Evolutionary conservation across 2,113 vertebrate genomes (phyloP), one percentile per base, ranked within the genome.

Genomic region (Stictonetta naevosa): DNA sequence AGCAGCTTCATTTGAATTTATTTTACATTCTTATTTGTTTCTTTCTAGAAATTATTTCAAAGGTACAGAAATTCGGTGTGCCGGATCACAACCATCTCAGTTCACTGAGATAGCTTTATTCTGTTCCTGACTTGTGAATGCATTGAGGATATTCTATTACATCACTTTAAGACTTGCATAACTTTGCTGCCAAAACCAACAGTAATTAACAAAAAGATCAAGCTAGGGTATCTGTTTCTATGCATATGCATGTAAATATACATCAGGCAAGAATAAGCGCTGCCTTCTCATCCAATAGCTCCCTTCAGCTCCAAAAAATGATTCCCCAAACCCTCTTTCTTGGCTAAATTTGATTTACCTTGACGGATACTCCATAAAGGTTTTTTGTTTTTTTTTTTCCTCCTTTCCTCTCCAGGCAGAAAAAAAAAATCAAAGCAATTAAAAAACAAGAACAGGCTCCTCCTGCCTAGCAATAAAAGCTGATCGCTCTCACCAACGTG

Each of bases 401-500:
- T n/a, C n/a, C 34, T 81, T 76, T 90, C 46, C 46, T 90, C 59
- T 83, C 8, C 68, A 76, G 71, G 71, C 34, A 95, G 53, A 64
- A 82, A 93, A 53, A 78, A 53, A 91, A 14, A 91, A 83, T 81
- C 81, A 67, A 84, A 90, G 58, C 40, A 85, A 83, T 55, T 55
- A 55, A 90, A 50, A 62, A 82, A 75, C 11, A 75, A 55, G 52
- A 95, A 76, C 8, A 80, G 16, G 31, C 16, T n/a, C 29, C 44
- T 93, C 67, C 79, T 36, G 56, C 78, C 68, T 74, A 8, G 36
- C 17, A 78, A 17, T 64, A 74, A 68, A 68, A 56, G 33, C 31
- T 68, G 36, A 34, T 83, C 5, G 26, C 50, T 74, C 71, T 31
- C 74, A 86, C 7, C 72, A 60, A 68, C 40, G 46, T 63, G 53